Evolutionary conservation across 64 coral and sea anemone genomes (phyloP).

Genomic region (Pocillopora damicornis): DNA sequence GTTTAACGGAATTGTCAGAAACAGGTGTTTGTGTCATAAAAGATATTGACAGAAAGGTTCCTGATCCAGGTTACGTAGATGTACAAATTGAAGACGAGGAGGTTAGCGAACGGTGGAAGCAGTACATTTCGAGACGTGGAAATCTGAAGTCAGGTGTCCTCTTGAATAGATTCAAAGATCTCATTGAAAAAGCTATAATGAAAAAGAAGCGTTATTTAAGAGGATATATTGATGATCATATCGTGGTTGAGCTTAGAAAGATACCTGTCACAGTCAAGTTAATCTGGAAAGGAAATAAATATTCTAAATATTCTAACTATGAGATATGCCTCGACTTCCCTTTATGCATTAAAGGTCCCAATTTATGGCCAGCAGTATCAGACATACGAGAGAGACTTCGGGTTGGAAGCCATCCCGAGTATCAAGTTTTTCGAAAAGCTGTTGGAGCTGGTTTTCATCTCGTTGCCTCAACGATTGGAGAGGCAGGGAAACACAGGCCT

Average conservation of each 20-base stretch:
- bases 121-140: conserved; percentile 49
- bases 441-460: conserved; percentile 33
- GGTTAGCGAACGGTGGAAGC: background rate
- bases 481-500: conserved; percentile 39
- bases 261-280: conserved; percentile 49
- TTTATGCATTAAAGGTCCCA: conserved; percentile 31
- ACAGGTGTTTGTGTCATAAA: conserved; percentile 34
- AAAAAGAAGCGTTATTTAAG: background rate
- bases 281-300: conserved; percentile 48
- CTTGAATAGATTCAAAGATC: conserved; percentile 24
- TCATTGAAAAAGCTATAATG: conserved; percentile 11
- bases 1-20: conserved; percentile 29
- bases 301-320: conserved; percentile 16
- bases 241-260: conserved; percentile 44
- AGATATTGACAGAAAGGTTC: conserved; percentile 46
- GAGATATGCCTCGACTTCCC: conserved; percentile 48
- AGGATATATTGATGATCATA: background rate
- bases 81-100: conserved; percentile 25
- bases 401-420: conserved; percentile 30
- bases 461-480: conserved; percentile 61
- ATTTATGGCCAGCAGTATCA: conserved; percentile 41
- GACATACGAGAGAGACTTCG: conserved; percentile 19
- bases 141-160: conserved; percentile 38
- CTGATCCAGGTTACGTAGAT: conserved; percentile 52
- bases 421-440: conserved; percentile 18